These are phyloP conservation scores for Agonopterix heracliana DNA, from an alignment of 2,888 invertebrate genomes.

Conservation along the genomic window DNA sequence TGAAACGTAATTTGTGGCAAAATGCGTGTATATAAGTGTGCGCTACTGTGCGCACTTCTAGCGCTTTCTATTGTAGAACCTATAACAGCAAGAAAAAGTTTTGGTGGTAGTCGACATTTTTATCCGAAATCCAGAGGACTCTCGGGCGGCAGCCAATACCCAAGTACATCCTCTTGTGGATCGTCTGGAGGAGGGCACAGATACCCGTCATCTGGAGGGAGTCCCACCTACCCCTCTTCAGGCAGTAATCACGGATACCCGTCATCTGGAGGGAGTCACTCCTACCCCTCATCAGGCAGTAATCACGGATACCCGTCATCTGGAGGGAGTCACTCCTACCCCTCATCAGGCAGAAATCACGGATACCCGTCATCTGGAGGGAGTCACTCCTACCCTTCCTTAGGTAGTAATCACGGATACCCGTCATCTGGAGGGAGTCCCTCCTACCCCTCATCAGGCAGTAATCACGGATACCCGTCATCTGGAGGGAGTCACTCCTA, in stretches of 20 bases:
- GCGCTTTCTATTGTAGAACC: slow-evolving; percentile 32
- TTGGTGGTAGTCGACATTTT: slow-evolving; percentile 19
- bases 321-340: slow-evolving; percentile 22
- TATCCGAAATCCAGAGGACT: slow-evolving; percentile 31
- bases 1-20: too few relatives aligned
- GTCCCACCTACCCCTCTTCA: too few relatives aligned
- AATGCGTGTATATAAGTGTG: slow-evolving; percentile 36
- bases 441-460: slow-evolving; percentile 22
- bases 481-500: slow-evolving; percentile 25
- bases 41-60: slow-evolving; percentile 39
- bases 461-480: slow-evolving; percentile 20
- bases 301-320: slow-evolving; percentile 25
- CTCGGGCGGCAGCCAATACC: too few relatives aligned
- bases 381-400: too few relatives aligned
- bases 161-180: slow-evolving; percentile 26
- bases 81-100: slow-evolving; percentile 25
- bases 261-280: slow-evolving; percentile 15
- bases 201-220: slow-evolving; percentile 16
- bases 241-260: too few relatives aligned
- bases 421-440: slow-evolving; percentile 14
- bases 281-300: slow-evolving; percentile 23
- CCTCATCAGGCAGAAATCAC: slow-evolving; percentile 12
- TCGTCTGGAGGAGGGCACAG: slow-evolving; percentile 23
- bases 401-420: too few relatives aligned
- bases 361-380: slow-evolving; percentile 16